Conservation (phyloP, 2,888 invertebrate species). For the Choreutis nemorana region DNA sequence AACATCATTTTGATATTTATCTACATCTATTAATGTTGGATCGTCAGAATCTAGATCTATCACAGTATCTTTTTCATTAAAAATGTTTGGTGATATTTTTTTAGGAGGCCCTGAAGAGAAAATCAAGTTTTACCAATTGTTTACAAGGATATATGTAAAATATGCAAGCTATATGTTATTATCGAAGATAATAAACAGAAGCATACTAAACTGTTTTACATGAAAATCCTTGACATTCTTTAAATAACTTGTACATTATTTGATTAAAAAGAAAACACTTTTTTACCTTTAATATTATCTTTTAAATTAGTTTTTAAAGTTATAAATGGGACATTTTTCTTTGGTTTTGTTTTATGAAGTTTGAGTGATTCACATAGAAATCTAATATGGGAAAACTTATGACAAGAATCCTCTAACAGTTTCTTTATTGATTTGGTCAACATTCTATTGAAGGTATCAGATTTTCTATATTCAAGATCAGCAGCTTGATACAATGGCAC, state of each 20-base stretch:
- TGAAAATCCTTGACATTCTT: too few relatives aligned
- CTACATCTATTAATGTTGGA: constrained; percentile 8
- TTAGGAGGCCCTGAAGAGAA: too few relatives aligned
- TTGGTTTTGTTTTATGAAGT: constrained; percentile 13
- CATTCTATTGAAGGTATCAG: constrained; percentile 18
- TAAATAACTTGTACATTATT: too few relatives aligned
- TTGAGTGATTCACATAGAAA: constrained; percentile 27
- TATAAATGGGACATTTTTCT: constrained; percentile 25
- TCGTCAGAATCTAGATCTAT: constrained; percentile 14
- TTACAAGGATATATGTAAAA: too few relatives aligned
- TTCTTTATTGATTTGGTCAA: constrained; percentile 16
- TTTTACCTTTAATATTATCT: constrained; percentile 14
- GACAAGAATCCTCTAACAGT: constrained; percentile 21
- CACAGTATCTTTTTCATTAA: constrained; percentile 16
- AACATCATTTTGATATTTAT: constrained; percentile 9
- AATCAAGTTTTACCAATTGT: too few relatives aligned
- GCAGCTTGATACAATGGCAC: constrained; percentile 21
- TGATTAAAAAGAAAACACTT: too few relatives aligned
- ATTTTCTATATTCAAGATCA: constrained; percentile 20
- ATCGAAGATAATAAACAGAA: too few relatives aligned
- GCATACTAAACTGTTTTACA: too few relatives aligned
- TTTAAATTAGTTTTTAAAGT: constrained; percentile 21
- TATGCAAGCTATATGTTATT: too few relatives aligned
- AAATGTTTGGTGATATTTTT: constrained; percentile 11
- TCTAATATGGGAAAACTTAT: constrained; percentile 31